A percentile compares a stretch with the other conserved stretches of the same genome.
Conservation (phyloP, 2,113 vertebrate genomes). For the Microcebus jonahi region DNA sequence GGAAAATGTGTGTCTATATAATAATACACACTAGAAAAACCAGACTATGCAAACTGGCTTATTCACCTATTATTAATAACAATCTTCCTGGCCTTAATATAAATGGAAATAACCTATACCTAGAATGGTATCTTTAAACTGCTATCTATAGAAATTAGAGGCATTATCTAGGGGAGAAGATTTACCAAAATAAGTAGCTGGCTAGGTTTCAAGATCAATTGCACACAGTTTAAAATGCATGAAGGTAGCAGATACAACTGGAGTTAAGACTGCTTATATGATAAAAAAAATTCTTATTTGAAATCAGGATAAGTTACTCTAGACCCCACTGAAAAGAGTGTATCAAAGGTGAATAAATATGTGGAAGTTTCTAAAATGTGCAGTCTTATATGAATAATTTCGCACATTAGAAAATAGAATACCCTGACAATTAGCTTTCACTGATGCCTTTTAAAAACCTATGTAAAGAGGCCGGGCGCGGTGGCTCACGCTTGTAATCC, state of each 20-base stretch:
- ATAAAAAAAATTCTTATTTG: constrained; percentile 27
- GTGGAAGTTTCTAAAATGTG: constrained; percentile 20
- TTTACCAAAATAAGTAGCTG: constrained; percentile 33
- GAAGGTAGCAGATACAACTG: constrained; percentile 8
- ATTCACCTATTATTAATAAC: constrained; percentile 15
- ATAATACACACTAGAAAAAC: constrained; percentile 33
- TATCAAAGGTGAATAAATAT: constrained; percentile 17
- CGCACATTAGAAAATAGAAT: constrained; percentile 16
- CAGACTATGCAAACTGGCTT: constrained; percentile 9
- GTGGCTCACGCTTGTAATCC: too few relatives aligned
- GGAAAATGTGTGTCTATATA: background rate
- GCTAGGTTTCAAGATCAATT: constrained; percentile 48
- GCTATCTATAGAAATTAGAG: background rate
- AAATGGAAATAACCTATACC: constrained; percentile 30
- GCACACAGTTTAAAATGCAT: constrained; percentile 31
- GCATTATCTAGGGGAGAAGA: background rate
- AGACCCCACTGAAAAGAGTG: background rate
- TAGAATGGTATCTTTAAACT: constrained; percentile 40
- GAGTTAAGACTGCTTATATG: constrained; percentile 2
- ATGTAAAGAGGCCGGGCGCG: constrained; percentile 19
- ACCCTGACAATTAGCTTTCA: constrained; percentile 30
- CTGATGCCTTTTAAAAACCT: constrained; percentile 55
- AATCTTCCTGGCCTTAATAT: constrained; percentile 8
- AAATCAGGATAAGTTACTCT: constrained; percentile 38
- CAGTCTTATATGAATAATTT: background rate